phyloP scores from a whole-genome alignment of 2,888 invertebrate genomes.

The Plagodis dolabraria region DNA sequence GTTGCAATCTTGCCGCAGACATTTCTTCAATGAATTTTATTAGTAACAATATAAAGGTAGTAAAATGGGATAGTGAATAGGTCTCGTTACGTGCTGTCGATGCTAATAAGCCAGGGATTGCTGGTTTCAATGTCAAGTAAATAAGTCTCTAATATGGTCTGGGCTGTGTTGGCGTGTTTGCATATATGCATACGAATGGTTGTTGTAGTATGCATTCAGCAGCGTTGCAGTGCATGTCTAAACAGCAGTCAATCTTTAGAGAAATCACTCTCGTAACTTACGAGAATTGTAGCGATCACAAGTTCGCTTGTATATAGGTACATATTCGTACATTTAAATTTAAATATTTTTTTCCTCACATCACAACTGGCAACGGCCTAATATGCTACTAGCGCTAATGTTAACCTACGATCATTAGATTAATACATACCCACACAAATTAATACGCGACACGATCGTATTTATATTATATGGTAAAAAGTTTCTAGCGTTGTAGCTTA shows the following conservation, averaged over 20 bases:
- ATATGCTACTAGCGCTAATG: too few species aligned
- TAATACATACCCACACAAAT: too few species aligned
- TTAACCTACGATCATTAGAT: too few species aligned
- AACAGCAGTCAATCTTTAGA: constrained; percentile 8
- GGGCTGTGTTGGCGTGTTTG: constrained; percentile 47
- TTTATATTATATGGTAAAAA: too few species aligned
- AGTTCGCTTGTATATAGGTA: too few species aligned
- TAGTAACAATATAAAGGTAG: constrained; percentile 21
- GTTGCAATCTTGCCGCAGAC: constrained; percentile 24
- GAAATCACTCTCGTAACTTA: neutral
- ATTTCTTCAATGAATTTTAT: constrained; percentile 29
- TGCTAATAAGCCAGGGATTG: constrained; percentile 27
- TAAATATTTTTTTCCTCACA: too few species aligned
- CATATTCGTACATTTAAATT: too few species aligned
- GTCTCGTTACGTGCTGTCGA: constrained; percentile 27
- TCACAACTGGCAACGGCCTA: too few species aligned
- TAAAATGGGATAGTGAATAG: constrained; percentile 27
- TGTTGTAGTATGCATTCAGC: constrained; percentile 35
- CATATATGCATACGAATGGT: constrained; percentile 71
- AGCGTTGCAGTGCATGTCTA: neutral
- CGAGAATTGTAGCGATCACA: neutral
- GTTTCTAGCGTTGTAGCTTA: too few species aligned
- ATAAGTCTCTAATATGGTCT: constrained; percentile 34
- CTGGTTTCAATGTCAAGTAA: constrained; percentile 29
- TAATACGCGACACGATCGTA: too few species aligned